A percentile compares a stretch with the other conserved stretches of the same genome.
phyloP scores from a whole-genome alignment of 2,888 invertebrate species.

The Pandemis cinnamomeana region DNA sequence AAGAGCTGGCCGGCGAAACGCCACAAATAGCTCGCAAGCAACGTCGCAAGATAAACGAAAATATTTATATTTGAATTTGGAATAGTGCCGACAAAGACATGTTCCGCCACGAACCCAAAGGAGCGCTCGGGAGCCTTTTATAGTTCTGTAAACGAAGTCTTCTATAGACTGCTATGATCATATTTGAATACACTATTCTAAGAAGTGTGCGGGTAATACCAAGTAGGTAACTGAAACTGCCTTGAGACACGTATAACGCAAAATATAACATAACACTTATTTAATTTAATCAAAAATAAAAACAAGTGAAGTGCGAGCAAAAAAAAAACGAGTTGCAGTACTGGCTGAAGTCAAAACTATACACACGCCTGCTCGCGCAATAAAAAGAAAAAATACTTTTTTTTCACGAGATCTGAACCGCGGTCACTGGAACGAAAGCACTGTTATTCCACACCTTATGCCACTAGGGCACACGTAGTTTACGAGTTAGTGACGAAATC shows the following conservation, averaged over 20 bases:
- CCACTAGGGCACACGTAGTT: too few relatives aligned
- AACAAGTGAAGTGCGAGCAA: neutral
- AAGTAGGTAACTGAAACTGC: too few relatives aligned
- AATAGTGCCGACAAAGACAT: conserved; percentile 31
- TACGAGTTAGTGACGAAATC: too few relatives aligned
- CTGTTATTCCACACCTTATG: too few relatives aligned
- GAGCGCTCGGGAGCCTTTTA: conserved; percentile 34
- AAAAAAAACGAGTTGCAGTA: neutral
- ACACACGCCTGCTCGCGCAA: too few relatives aligned
- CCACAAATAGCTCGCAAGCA: conserved; percentile 15
- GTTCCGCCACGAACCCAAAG: conserved; percentile 12
- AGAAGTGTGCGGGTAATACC: neutral
- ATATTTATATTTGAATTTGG: conserved; percentile 37
- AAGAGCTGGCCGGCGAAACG: neutral
- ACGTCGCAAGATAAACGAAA: conserved; percentile 40
- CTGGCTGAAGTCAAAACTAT: too few relatives aligned
- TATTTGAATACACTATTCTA: conserved; percentile 8
- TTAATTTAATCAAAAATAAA: neutral
- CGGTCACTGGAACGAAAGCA: too few relatives aligned
- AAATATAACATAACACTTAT: neutral
- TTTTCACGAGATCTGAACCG: too few relatives aligned
- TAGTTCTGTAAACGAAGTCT: conserved; percentile 25
- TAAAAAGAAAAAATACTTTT: too few relatives aligned
- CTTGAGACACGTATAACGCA: neutral
- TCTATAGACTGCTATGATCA: conserved; percentile 13